Evolutionary conservation across 1,140 invertebrate species (phyloP).

Genomic region (Drosophila subobscura): DNA sequence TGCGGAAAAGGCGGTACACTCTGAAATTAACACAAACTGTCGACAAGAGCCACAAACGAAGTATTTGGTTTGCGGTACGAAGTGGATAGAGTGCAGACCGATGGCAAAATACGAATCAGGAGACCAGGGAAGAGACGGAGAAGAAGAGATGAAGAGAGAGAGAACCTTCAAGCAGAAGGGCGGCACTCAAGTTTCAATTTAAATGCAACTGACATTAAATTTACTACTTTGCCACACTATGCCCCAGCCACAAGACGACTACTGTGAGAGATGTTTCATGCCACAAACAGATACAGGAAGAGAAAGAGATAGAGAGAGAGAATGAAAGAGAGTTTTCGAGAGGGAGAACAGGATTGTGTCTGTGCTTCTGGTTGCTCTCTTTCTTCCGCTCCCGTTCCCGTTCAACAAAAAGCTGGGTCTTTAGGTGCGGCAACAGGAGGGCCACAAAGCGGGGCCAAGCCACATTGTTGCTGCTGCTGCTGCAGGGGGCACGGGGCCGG

Average conservation of each 20-base stretch:
- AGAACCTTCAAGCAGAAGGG: constrained; percentile 11
- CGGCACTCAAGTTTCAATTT: constrained; percentile 72
- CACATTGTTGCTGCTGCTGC: no score
- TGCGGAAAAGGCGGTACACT: constrained; percentile 52
- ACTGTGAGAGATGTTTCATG: constrained; percentile 44
- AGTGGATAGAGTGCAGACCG: constrained; percentile 4
- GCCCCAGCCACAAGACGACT: constrained; percentile 39
- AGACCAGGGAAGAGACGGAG: not conserved
- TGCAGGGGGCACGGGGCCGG: not conserved
- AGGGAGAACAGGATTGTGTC: constrained; percentile 31
- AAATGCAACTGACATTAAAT: constrained; percentile 82
- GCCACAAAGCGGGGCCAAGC: no score
- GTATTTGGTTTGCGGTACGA: constrained; percentile 8
- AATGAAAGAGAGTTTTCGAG: constrained; percentile 3
- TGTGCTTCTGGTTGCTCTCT: constrained; percentile 23
- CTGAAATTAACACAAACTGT: constrained; percentile 77
- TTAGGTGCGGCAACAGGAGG: constrained; percentile 39
- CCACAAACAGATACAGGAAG: constrained; percentile 5
- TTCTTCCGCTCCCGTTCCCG: constrained; percentile 7
- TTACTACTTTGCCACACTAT: constrained; percentile 76
- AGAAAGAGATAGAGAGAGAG: constrained; percentile 12
- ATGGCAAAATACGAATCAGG: not conserved
- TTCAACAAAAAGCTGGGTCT: constrained; percentile 39
- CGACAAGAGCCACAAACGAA: constrained; percentile 51
- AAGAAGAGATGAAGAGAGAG: not conserved